Evolutionary conservation across 2,888 invertebrate species (phyloP), one percentile per base, ranked within the genome.

Genomic region (Agrypnus murinus): DNA sequence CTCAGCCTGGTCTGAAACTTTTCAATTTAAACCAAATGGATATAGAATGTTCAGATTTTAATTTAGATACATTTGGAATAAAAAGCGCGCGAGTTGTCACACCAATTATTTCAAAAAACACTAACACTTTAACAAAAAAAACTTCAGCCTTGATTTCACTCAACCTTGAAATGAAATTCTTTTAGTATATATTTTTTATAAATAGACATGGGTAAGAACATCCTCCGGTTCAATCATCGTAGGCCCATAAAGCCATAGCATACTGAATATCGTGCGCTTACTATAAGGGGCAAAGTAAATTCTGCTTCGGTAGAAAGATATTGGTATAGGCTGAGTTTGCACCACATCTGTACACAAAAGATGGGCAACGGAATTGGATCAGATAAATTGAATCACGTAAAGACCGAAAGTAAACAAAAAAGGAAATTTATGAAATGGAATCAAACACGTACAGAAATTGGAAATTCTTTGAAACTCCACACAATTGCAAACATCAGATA

Each of bases 371-470:
- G 45, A 68, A 68, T 68, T 63, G 63, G 50, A 68, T 63, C 50
- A 63, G 55, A 73, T 65, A 69, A 74, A 74, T 73, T 71, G 74
- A 69, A 74, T 71, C 60, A 19, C 19, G 64, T 58, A 71, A 68
- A 67, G 69, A 60, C 69, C 53, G 68, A 68, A 70, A 64, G 65
- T 59, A 67, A 74, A 72, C 72, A 74, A 72, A 75, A 71, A 12
- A 38, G 12, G 38, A 38, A 12, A 34, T 31, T 48, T 57, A 65
- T 67, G 45, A 55, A 58, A 69, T 50, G 31, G 64, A 67, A 75
- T 67, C 72, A 71, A 62, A 67, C 62, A 58, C 45, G 36, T 63
- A 45, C 31, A 48, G 40, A 60, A 71, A 69, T 69, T 64, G 69
- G 48, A 64, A 58, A 48, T 57, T 58, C 58, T 25, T 57, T 57